phyloP scores from a whole-genome alignment of 2,888 invertebrate species.

The Nemotelus pantherinus region DNA sequence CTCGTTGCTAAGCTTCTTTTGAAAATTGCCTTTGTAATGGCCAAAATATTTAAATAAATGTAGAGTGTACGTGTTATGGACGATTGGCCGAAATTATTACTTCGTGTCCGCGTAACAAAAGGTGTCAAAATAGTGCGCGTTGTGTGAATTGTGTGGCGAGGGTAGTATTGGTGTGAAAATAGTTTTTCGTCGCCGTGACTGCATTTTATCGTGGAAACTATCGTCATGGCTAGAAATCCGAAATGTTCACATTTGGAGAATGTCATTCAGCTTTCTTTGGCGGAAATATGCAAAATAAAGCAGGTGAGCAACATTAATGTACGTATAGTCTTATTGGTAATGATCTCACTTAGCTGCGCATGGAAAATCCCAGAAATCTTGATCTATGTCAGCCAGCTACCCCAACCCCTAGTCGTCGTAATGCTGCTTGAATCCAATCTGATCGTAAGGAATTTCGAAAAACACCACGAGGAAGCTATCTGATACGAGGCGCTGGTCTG shows the following conservation, averaged over 20 bases:
- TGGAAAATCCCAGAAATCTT: too few relatives aligned
- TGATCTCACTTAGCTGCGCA: too few relatives aligned
- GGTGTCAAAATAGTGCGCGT: constrained; percentile 2
- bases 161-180: background rate
- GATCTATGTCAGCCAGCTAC: too few relatives aligned
- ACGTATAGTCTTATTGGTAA: too few relatives aligned
- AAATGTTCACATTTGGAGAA: constrained; percentile 53
- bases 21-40: constrained; percentile 11
- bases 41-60: background rate
- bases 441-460: background rate
- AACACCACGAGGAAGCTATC: background rate
- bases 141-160: background rate
- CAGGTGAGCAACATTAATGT: constrained; percentile 49
- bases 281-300: constrained; percentile 53
- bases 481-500: background rate
- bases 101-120: background rate
- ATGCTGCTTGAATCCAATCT: background rate
- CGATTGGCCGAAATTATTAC: background rate
- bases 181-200: background rate
- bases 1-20: background rate
- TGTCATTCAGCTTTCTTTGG: constrained; percentile 51
- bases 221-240: constrained; percentile 48
- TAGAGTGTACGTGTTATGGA: background rate
- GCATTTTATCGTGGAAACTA: constrained; percentile 16
- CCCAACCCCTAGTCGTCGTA: too few relatives aligned